These are phyloP conservation scores for Notocelia uddmanniana DNA, from an alignment of 2,888 invertebrate genomes.

Conservation along the genomic window DNA sequence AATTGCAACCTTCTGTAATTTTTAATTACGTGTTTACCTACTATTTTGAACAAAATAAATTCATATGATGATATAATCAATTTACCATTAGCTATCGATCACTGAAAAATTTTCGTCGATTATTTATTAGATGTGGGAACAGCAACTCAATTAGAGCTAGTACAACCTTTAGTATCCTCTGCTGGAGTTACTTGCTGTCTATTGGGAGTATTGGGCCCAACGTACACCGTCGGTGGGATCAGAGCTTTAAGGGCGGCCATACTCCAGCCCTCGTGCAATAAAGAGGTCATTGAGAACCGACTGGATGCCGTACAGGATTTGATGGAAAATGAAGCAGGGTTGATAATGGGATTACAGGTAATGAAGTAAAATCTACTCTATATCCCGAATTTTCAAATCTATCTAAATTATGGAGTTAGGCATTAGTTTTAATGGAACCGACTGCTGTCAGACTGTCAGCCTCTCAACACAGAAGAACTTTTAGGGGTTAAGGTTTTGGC, in stretches of 20 bases:
- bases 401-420: neutral
- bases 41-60: no score
- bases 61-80: no score
- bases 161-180: constrained; percentile 83
- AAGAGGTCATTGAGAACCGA: constrained; percentile 88
- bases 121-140: constrained; percentile 90
- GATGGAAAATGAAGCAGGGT: constrained; percentile 87
- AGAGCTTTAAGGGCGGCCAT: constrained; percentile 92
- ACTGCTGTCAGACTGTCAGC: no score
- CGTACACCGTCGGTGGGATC: constrained; percentile 87
- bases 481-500: no score
- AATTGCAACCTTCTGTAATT: no score
- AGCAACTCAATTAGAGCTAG: constrained; percentile 91
- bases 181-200: constrained; percentile 78
- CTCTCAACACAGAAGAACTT: neutral
- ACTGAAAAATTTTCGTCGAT: no score
- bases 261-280: constrained; percentile 91
- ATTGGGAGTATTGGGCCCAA: constrained; percentile 76
- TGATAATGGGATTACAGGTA: constrained; percentile 88
- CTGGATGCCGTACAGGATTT: constrained; percentile 92
- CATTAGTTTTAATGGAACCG: neutral
- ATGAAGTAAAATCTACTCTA: neutral
- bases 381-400: neutral
- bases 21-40: no score
- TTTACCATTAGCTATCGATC: no score